Evolutionary conservation across 2,888 invertebrate genomes (phyloP), one percentile per base, ranked within the genome.

Genomic region (Eupithecia insigniata): DNA sequence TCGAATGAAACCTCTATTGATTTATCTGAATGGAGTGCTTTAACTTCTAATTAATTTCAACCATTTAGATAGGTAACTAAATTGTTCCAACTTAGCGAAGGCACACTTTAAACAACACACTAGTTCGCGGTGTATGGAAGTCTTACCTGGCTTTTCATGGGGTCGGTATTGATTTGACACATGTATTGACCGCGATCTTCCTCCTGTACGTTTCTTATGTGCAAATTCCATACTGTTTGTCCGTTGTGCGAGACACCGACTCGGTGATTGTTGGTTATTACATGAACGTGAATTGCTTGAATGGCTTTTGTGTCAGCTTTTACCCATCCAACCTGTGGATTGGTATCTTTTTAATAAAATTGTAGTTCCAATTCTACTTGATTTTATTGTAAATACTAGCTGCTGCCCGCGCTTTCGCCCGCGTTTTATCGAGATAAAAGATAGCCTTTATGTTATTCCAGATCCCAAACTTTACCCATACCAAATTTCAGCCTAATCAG

Each of bases 141-240:
- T 65, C 64, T 55, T 93, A 98, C 97, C 96, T 98, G 98, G 90
- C 97, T 97, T 91, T 97, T 97, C 98, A 98, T 98, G 0, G 98
- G 98, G 91, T 98, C 97, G 28, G 98, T 98, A 94, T 98, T 98
- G 85, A 98, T 96, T 93, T 98, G 98, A 91, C 98, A 98, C 98
- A 98, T 98, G 92, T 98, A 98, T 81, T 96, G 96, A 39, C 98
- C 98, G 66, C 96, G 95, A 90, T 99, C 98, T 85, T 98, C 98
- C 86, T 97, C 97, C 84, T 97, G 97, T 2, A 97, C 97, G 82
- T 96, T 96, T 84, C 96, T 97, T 86, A 99, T 98, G 90, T 98
- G 97, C 76, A 99, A 95, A 92, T 97, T 98, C 98, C 98, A 98
- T 83, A 97, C 97, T 78, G 96, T 95, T 89, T 97, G 97, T 85